Evolutionary conservation across 2,888 invertebrate genomes (phyloP).

Genomic region (Rhynchonema sp.): DNA sequence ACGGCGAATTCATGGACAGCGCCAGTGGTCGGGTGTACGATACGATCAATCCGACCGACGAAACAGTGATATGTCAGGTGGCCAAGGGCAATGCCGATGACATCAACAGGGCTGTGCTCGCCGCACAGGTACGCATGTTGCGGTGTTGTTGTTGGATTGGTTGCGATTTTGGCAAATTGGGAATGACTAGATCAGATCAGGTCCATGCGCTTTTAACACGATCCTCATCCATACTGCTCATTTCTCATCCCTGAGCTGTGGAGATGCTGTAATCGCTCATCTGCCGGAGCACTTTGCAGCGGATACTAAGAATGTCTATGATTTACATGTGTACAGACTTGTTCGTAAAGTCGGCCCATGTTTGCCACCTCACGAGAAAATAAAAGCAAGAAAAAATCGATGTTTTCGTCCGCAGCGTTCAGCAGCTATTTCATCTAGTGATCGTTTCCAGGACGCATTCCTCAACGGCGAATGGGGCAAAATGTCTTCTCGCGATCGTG

Average conservation of each 20-base stretch:
- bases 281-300: too few relatives aligned
- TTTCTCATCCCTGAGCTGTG: too few relatives aligned
- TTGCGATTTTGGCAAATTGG: not conserved
- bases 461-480: constrained; percentile 76
- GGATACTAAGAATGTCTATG: too few relatives aligned
- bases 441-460: constrained; percentile 47
- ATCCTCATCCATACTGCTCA: too few relatives aligned
- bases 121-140: constrained; percentile 45
- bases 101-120: constrained; percentile 65
- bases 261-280: too few relatives aligned
- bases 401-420: too few relatives aligned
- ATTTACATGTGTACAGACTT: too few relatives aligned
- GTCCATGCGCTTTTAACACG: too few relatives aligned
- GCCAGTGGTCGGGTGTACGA: constrained; percentile 40
- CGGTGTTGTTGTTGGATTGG: not conserved
- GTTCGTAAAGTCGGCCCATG: too few relatives aligned
- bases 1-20: constrained; percentile 67
- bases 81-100: constrained; percentile 53
- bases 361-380: too few relatives aligned
- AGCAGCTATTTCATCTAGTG: too few relatives aligned
- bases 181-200: not conserved
- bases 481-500: constrained; percentile 75
- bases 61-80: constrained; percentile 40
- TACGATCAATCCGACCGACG: constrained; percentile 62
- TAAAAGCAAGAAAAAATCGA: too few relatives aligned